Evolutionary conservation across 2,113 vertebrate genomes (phyloP).

Genomic region (Trogon melanurus): DNA sequence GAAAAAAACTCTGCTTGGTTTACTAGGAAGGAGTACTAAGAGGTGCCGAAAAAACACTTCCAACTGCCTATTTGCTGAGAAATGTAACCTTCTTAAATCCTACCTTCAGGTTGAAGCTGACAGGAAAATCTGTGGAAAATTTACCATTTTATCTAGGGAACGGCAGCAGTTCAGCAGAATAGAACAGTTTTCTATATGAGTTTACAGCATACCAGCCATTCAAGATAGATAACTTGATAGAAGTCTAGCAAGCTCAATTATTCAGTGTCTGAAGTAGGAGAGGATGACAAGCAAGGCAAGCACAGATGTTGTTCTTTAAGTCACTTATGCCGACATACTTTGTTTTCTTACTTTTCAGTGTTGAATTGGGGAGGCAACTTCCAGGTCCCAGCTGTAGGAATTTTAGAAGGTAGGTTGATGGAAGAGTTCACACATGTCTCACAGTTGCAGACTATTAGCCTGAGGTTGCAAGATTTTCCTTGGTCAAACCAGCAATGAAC

Average conservation of each 20-base stretch:
- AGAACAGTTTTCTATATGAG: slow-evolving; percentile 54
- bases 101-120: slow-evolving; percentile 56
- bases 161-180: slow-evolving; percentile 47
- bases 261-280: slow-evolving; percentile 25
- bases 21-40: neutral
- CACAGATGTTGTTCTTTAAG: slow-evolving; percentile 41
- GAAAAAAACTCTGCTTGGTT: neutral
- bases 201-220: slow-evolving; percentile 31
- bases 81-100: slow-evolving; percentile 59
- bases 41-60: slow-evolving; percentile 26
- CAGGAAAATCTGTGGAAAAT: slow-evolving; percentile 60
- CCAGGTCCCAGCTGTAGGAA: neutral
- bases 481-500: neutral
- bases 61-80: slow-evolving; percentile 11
- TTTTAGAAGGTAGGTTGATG: neutral
- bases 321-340: slow-evolving; percentile 51
- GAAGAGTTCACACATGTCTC: fast-evolving
- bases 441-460: neutral
- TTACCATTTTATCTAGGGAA: slow-evolving; percentile 59
- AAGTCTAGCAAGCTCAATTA: slow-evolving; percentile 28
- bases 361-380: slow-evolving; percentile 1
- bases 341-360: slow-evolving; percentile 19
- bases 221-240: slow-evolving; percentile 49
- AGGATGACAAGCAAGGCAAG: slow-evolving; percentile 44
- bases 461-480: neutral